These are phyloP conservation scores for Solenodon paradoxus DNA, from an alignment of 2,113 vertebrate genomes.

Conservation along the genomic window DNA sequence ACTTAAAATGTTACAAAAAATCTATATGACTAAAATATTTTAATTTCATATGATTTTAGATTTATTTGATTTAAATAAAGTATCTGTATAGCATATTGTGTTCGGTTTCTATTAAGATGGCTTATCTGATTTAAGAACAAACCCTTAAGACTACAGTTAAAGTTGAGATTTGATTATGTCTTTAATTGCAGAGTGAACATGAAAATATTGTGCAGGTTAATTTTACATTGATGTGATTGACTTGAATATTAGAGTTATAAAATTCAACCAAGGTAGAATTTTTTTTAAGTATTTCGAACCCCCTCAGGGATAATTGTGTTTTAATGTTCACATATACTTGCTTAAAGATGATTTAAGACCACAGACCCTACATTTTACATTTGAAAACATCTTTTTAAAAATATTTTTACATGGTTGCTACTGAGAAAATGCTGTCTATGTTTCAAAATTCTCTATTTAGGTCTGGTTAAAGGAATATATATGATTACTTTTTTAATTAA, in stretches of 20 bases:
- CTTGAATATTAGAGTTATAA: conserved; percentile 38
- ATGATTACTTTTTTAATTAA: not conserved
- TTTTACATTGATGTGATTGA: conserved; percentile 24
- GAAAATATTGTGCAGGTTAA: conserved; percentile 41
- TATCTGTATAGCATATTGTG: not conserved
- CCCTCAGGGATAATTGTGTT: not conserved
- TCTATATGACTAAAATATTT: not conserved
- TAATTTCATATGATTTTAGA: not conserved
- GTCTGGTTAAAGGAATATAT: not conserved
- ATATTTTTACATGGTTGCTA: not conserved
- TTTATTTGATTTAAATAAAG: not conserved
- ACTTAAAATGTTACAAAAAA: not conserved
- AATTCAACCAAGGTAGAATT: not conserved
- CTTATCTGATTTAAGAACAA: not conserved
- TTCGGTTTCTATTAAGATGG: not conserved
- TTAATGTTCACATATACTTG: not conserved
- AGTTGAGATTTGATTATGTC: not conserved
- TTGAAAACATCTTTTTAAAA: not conserved
- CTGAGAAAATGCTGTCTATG: not conserved
- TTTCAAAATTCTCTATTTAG: not conserved
- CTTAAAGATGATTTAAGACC: not conserved
- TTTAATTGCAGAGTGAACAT: conserved; percentile 24
- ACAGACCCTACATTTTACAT: not conserved
- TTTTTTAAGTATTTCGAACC: conserved; percentile 6
- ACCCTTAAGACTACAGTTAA: not conserved